Percentiles rank a stretch among this genome's conserved stretches.
phyloP scores from a whole-genome alignment of 2,888 invertebrate genomes.

The Drosophila nigricruria region DNA sequence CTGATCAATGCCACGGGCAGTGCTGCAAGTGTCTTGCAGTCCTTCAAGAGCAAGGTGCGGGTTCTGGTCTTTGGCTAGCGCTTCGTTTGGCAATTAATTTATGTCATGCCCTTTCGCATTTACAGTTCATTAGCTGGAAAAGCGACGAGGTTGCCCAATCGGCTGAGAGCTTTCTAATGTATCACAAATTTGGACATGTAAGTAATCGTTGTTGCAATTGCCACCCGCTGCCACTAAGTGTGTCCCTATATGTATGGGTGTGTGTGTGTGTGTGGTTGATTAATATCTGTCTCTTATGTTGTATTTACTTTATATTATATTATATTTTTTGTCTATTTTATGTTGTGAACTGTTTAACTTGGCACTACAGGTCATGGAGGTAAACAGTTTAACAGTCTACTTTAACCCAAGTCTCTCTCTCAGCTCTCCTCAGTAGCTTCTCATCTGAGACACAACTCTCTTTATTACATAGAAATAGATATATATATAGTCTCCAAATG shows the following conservation, averaged over 20 bases:
- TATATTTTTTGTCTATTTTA: constrained; percentile 66
- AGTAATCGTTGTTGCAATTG: constrained; percentile 85
- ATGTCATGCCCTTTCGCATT: constrained; percentile 51
- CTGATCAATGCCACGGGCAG: constrained; percentile 95
- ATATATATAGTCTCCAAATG: constrained; percentile 19
- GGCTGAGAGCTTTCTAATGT: constrained; percentile 94
- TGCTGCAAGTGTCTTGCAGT: constrained; percentile 93
- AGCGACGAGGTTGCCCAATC: constrained; percentile 93
- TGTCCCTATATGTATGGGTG: constrained; percentile 12
- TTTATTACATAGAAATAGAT: constrained; percentile 1
- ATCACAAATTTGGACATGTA: constrained; percentile 96
- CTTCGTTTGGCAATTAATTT: constrained; percentile 29
- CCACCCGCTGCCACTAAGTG: constrained; percentile 17
- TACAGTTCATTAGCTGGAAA: constrained; percentile 92
- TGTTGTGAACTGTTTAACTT: constrained; percentile 56
- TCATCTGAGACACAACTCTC: constrained; percentile 7
- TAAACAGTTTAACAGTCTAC: constrained; percentile 63
- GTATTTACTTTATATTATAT: constrained; percentile 63
- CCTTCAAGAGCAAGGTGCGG: constrained; percentile 91
- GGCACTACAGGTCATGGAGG: constrained; percentile 79
- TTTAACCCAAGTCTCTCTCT: constrained; percentile 43
- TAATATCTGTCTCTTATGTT: constrained; percentile 44
- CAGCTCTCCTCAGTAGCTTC: constrained; percentile 38
- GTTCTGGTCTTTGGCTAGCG: neutral
- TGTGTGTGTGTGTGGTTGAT: constrained; percentile 45